Percentiles rank a stretch among this genome's conserved stretches.
Conservation (phyloP, 2,113 vertebrate species). For the Chamaetylas fuelleborni region DNA sequence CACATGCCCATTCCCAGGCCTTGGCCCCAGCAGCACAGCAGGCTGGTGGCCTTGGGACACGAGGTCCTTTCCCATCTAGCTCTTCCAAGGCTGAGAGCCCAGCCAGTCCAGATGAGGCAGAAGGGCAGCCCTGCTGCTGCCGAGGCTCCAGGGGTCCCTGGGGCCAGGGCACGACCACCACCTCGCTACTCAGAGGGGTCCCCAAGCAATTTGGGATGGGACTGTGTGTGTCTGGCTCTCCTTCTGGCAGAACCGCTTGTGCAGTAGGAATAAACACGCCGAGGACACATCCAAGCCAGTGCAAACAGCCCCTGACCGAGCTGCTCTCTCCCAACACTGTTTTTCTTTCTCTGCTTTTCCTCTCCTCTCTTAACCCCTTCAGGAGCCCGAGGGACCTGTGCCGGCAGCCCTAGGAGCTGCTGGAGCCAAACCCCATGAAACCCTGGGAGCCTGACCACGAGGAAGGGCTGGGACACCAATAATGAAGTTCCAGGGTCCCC, state of each 20-base stretch:
- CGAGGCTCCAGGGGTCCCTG: fast-evolving
- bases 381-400: background rate
- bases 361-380: constrained; percentile 51
- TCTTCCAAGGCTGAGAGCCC: background rate
- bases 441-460: fast-evolving
- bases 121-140: background rate
- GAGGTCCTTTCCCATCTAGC: background rate
- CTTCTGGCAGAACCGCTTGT: background rate
- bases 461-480: background rate
- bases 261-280: constrained; percentile 10
- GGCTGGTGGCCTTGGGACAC: constrained; percentile 26
- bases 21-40: background rate
- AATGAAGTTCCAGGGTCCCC: background rate
- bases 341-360: constrained; percentile 59
- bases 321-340: constrained; percentile 15
- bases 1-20: constrained; percentile 45
- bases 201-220: background rate
- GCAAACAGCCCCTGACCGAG: constrained; percentile 59
- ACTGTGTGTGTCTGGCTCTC: background rate
- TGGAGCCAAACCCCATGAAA: background rate
- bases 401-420: background rate
- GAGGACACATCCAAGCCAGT: constrained; percentile 50
- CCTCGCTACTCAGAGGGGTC: fast-evolving
- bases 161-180: fast-evolving
- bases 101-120: fast-evolving